Base-by-base conservation (phyloP, 2,113 vertebrate genomes). In the Hippopotamus amphibius region DNA sequence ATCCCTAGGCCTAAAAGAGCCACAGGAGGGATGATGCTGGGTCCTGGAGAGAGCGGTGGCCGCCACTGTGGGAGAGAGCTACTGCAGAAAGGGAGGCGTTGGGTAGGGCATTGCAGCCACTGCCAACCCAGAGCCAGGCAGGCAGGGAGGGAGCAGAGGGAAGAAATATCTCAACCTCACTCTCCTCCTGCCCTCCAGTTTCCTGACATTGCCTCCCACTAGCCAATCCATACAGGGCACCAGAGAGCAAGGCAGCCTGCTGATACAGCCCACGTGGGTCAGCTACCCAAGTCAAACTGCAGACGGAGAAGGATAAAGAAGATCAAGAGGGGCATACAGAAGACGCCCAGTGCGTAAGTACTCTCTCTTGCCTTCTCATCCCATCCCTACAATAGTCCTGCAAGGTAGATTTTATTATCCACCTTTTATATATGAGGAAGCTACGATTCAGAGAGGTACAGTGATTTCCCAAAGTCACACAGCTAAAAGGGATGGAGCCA, bases 261-360 rank as follows among this genome's bases (percentile, higher is more conserved):
- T 11, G 37, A 12, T 7, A 1, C 0, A 2, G 2, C 33, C 33
- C 71, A 4, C 0, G 0, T 2, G 43, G 41, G 4, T 28, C 48
- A 7, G n/a, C 65, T 3, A 6, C n/a, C 12, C 7, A 61, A 28
- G 43, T n/a, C 2, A 0, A 11, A 14, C 12, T 1, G 9, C 69
- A 16, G 33, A 5, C 1, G 3, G 24, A 41, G 66, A 26, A 59
- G 76, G 28, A 74, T 16, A 1, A 13, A 15, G 59, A 33, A 53
- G 66, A 6, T 0, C 0, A 0, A 43, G 33, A n/a, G 43, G 14
- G 57, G 0, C 50, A 0, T 0, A 0, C 5, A 4, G 77, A 30
- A 46, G 33, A 7, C 11, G 46, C 4, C 24, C 8, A 4, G n/a
- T 5, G 8, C 22, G 77, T 61, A 19, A 53, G 21, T n/a, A 5